Evolutionary conservation across 2,113 vertebrate genomes (phyloP), one percentile per base, ranked within the genome.

Genomic region (Dolichallabes microphthalmus): DNA sequence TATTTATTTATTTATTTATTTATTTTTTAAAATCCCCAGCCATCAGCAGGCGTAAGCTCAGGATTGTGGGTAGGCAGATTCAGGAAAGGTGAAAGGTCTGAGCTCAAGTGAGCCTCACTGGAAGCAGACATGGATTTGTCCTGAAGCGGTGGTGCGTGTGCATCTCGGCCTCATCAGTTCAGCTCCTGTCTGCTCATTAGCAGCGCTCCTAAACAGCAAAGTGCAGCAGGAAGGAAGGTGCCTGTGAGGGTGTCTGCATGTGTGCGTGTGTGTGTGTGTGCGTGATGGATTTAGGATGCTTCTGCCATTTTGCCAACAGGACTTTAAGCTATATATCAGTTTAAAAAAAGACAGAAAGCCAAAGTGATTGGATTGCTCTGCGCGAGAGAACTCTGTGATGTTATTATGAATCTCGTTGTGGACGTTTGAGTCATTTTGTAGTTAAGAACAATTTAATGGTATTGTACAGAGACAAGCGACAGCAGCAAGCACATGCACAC

Each of bases 111-210:
- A 75, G 69, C 45, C 77, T 81, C 11, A 25, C 39, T n/a, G n/a
- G 35, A 75, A 63, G 71, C 58, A 66, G n/a, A n/a, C 45, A 55
- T 27, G 76, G n/a, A 80, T 84, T 83, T 57, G 60, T 82, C 71
- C 55, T 61, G 45, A 69, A 69, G 63, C 63, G 32, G 20, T 63
- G 78, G 57, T 80, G 57, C 35, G 15, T 63, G 78, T 45, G 22
- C 53, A 78, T 80, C 58, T 90, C 91, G 89, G 91, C 90, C 90
- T 89, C 89, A 89, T 91, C 89, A 86, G 90, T 93, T 90, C 87
- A 92, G 93, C 93, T 92, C 92, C 91, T 94, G 91, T 93, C 92
- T 92, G 93, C 92, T 95, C 93, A 93, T 95, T 95, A 95, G 90
- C 89, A 90, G 82, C 89, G 88, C 83, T 94, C 92, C 92, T 93